Evolutionary conservation across 2,113 vertebrate species (phyloP), one percentile per base, ranked within the genome.

Genomic region (Himantopus leucocephalus): DNA sequence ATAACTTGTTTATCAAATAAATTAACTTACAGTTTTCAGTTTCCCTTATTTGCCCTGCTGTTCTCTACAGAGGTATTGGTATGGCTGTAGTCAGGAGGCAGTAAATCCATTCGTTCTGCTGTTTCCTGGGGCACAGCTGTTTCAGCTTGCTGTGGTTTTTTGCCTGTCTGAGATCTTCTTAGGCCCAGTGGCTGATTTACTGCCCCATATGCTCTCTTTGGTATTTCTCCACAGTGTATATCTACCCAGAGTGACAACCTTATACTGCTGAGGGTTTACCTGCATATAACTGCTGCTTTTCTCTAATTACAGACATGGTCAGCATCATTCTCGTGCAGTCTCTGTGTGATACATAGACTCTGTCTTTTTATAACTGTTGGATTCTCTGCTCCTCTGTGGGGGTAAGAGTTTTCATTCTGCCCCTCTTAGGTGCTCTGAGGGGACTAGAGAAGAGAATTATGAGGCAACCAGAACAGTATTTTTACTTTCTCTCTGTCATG

Each of bases 41-140:
- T 95, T 79, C 73, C 70, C 66, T 41, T 26, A 5, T 5, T 26
- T 47, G 41, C 93, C 60, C 66, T 41, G 41, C 85, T 83, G 71
- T 3, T 93, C 50, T 35, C 45, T n/a, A 2, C 88, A 85, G 92
- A 64, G 77, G 47, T 19, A 19, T 3, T 43, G 73, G 47, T 52
- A 14, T 93, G 35, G 3, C 87, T 85, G 87, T 2, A 88, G 74
- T n/a, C 74, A 29, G 87, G 93, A 82, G 93, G 39, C 8, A 66
- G 45, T 62, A 93, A 96, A 96, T 96, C 93, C 92, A 94, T 96
- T 93, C 0, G 94, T 93, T 96, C 93, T 95, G 94, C 96, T 60
- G 5, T 64, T 72, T 95, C 81, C 90, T 66, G 88, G 67, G 74
- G 53, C 92, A 76, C 96, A 96, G 96, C 96, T 96, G 96, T 83